These are phyloP conservation scores for Asobara japonica DNA, from an alignment of 1,140 invertebrate genomes.

Conservation along the genomic window DNA sequence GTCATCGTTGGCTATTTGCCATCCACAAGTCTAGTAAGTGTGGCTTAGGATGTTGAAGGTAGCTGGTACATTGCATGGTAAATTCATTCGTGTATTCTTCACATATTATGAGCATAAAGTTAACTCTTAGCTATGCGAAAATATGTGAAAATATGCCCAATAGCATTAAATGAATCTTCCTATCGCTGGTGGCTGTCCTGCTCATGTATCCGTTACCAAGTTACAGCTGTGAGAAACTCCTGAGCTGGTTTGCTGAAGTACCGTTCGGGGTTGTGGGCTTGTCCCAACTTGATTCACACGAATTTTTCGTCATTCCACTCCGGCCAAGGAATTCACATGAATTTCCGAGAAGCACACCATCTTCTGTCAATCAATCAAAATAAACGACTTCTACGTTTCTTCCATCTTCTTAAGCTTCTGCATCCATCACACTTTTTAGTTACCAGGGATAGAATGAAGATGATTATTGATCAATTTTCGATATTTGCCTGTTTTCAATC, in stretches of 20 bases:
- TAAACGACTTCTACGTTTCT: no score
- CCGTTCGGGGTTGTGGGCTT: constrained; percentile 1
- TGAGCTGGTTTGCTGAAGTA: constrained; percentile 11
- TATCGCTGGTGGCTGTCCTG: background rate
- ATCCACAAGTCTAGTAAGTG: background rate
- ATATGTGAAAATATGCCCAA: background rate
- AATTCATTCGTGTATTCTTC: background rate
- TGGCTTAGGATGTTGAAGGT: background rate
- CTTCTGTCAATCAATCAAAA: background rate
- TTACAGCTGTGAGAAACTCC: constrained; percentile 11
- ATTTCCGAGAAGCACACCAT: no score
- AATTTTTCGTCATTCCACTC: background rate
- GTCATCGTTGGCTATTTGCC: constrained; percentile 24
- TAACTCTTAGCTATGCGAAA: background rate
- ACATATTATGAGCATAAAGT: background rate
- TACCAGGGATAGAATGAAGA: no score
- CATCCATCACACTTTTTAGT: no score
- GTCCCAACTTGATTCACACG: constrained; percentile 15
- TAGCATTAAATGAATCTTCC: background rate
- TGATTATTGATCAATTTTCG: no score
- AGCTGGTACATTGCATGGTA: background rate
- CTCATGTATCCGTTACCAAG: constrained; percentile 2
- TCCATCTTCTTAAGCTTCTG: no score
- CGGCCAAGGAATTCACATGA: no score
- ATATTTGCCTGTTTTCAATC: no score